Base-by-base conservation (phyloP, 2,888 invertebrate genomes). In the Timandra comae region DNA sequence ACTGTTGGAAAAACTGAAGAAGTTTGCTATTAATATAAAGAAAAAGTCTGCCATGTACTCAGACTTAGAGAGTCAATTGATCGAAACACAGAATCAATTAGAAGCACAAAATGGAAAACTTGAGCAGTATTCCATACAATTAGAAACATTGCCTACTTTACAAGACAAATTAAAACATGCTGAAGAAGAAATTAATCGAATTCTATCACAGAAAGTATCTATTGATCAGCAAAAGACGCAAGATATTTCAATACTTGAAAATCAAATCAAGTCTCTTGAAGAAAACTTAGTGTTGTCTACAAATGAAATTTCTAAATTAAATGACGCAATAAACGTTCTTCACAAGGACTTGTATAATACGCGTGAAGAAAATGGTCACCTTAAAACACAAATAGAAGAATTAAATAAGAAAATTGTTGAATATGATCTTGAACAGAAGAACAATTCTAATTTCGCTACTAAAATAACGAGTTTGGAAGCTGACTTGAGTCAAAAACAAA, bases 1-100 rank as follows among this genome's bases (percentile, higher is more conserved):
- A 30, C 88, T 92, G 41, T 67, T 91, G 32, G 93, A 93, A 35
- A 94, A 93, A 68, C 86, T 93, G 58, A 94, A 93, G 58, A 93
- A 93, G 56, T 89, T 92, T 53, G 94, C 93, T 0, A 87, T 91
- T 0, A 92, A 89, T 56, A 80, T 94, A 6, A 94, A 93, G 65
- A 93, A 92, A 61, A 93, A 93, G 58, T 85, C 88, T 0, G 63
- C 81, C 1, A 85, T 90, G 42, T 91, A 90, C 48, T 79, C 88
- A 20, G 91, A 93, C 43, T 66, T 93, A 20, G 91, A 93, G 72
- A 63, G 69, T 26, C 89, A 86, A 45, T 58, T 74, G 21, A 55
- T 56, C 20, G 74, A 78, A 41, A 55, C 60, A 26, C 71, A 78
- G 52, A 77, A 69, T 50, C 66, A 77, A 46, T 43, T 79, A 6